Percentiles rank a stretch among this genome's conserved stretches.
phyloP scores from a whole-genome alignment of 2,113 vertebrate species.

The Prionailurus viverrinus region DNA sequence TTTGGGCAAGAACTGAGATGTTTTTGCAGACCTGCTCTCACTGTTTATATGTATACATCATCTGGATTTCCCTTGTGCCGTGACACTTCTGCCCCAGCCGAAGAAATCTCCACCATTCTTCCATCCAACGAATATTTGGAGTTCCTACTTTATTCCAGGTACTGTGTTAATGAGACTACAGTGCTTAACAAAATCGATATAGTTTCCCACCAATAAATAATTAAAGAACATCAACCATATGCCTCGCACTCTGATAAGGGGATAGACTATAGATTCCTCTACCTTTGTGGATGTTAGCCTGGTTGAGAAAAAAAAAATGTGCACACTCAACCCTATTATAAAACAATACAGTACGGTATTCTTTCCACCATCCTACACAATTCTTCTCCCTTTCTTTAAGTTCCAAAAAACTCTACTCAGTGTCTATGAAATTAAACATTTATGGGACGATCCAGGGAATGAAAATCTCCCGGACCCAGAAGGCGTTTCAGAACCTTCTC shows the following conservation, averaged over 20 bases:
- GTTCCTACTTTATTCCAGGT: background rate
- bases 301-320: background rate
- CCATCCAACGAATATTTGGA: background rate
- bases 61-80: background rate
- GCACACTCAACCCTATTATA: background rate
- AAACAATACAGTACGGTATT: background rate
- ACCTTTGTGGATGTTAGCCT: background rate
- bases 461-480: background rate
- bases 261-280: background rate
- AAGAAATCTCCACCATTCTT: background rate
- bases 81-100: background rate
- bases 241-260: background rate
- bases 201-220: background rate
- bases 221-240: background rate
- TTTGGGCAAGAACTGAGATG: background rate
- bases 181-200: background rate
- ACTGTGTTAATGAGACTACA: background rate
- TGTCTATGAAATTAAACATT: background rate
- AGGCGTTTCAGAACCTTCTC: background rate
- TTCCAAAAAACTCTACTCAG: background rate
- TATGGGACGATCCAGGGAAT: background rate
- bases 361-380: background rate
- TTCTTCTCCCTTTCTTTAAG: background rate
- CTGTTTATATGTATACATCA: background rate
- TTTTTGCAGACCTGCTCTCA: background rate